These are phyloP conservation scores for Hiodon alosoides DNA, from an alignment of 2,113 vertebrate genomes.

Conservation along the genomic window DNA sequence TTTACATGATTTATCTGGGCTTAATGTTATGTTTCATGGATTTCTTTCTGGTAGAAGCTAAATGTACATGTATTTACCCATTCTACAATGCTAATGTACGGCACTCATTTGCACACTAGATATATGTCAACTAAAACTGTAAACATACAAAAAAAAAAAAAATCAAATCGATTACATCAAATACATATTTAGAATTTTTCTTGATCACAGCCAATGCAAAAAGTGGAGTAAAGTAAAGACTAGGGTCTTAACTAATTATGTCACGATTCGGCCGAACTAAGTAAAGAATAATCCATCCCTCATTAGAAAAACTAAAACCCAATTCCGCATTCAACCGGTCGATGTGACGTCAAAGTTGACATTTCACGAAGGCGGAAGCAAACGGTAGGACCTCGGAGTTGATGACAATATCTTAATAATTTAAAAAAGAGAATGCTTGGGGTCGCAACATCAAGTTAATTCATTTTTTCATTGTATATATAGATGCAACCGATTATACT, in stretches of 20 bases:
- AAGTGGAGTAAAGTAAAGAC: too few species aligned
- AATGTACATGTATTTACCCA: too few species aligned
- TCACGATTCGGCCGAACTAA: too few species aligned
- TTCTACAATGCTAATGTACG: too few species aligned
- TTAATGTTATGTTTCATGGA: too few species aligned
- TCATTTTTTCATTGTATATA: background rate
- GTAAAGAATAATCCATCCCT: too few species aligned
- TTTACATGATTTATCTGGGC: too few species aligned
- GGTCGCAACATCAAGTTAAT: background rate
- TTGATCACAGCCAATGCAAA: too few species aligned
- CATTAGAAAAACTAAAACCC: background rate
- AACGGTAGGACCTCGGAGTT: background rate
- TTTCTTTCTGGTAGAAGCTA: too few species aligned
- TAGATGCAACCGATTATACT: background rate
- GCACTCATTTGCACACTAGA: too few species aligned
- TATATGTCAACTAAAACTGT: background rate
- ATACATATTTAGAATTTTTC: background rate
- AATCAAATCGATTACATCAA: background rate
- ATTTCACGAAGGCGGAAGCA: slow-evolving; percentile 24
- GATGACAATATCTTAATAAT: background rate
- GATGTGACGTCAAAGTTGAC: slow-evolving; percentile 13
- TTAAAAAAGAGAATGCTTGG: background rate
- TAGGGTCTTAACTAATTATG: too few species aligned
- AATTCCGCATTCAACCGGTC: background rate
- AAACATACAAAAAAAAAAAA: background rate